Evolutionary conservation across 2,888 invertebrate species (phyloP).

Genomic region (Agriopis marginaria): DNA sequence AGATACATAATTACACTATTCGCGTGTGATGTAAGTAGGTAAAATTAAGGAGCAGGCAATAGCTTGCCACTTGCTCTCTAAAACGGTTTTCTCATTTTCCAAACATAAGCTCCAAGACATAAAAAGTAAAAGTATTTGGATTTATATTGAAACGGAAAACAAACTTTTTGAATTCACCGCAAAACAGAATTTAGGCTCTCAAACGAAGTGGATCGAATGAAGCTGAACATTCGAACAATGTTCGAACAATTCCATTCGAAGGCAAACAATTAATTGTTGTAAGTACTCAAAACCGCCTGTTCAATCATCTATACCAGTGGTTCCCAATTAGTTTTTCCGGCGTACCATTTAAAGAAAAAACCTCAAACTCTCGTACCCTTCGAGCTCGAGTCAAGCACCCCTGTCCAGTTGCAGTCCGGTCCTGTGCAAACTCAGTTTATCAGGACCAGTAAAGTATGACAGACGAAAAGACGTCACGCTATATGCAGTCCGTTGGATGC

Average conservation of each 20-base stretch:
- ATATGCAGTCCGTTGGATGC: too few relatives aligned
- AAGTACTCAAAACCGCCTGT: too few relatives aligned
- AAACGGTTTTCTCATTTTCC: not conserved
- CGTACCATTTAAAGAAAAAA: too few relatives aligned
- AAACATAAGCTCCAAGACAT: conserved; percentile 7
- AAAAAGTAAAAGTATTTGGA: conserved; percentile 3
- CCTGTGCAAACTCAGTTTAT: too few relatives aligned
- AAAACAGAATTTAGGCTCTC: conserved; percentile 5
- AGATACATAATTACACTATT: too few relatives aligned
- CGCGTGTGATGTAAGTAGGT: not conserved
- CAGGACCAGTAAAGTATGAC: too few relatives aligned
- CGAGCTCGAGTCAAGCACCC: too few relatives aligned
- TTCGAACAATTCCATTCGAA: conserved; percentile 14
- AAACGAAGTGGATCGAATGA: conserved; percentile 13
- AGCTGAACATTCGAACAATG: conserved; percentile 11
- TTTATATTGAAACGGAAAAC: conserved; percentile 11
- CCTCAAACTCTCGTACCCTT: too few relatives aligned
- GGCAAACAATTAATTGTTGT: conserved; percentile 6
- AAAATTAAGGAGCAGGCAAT: not conserved
- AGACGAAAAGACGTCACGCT: too few relatives aligned
- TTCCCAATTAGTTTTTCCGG: too few relatives aligned
- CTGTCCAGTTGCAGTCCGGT: too few relatives aligned
- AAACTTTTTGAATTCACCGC: conserved; percentile 21
- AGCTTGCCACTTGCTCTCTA: not conserved
- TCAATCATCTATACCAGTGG: too few relatives aligned